Evolutionary conservation across 2,113 vertebrate species (phyloP).

Genomic region (Entosphenus tridentatus): DNA sequence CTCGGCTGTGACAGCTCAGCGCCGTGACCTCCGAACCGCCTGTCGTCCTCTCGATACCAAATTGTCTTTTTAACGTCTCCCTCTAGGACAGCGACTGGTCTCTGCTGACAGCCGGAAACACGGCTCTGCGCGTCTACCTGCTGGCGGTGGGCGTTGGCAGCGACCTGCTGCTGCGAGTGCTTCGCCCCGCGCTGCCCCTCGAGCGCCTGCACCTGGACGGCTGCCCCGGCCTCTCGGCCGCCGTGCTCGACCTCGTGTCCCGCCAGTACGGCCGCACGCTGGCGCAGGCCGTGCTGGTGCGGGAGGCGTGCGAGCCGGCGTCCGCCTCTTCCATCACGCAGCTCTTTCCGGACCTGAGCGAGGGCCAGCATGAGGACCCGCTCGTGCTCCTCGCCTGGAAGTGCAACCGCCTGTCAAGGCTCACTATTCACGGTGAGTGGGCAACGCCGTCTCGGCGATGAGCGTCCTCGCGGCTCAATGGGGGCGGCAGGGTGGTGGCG

Average conservation of each 20-base stretch:
- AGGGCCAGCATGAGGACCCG: conserved; percentile 1
- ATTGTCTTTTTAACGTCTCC: too few relatives aligned
- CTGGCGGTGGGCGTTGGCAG: background rate
- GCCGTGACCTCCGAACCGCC: too few relatives aligned
- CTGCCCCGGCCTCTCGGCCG: background rate
- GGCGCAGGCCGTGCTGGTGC: background rate
- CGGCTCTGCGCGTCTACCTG: conserved; percentile 3
- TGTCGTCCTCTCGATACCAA: too few relatives aligned
- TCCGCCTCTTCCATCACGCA: too few relatives aligned
- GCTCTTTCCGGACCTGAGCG: background rate
- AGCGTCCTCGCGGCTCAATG: too few relatives aligned
- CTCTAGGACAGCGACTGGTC: background rate
- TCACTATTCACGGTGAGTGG: background rate
- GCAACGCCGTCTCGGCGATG: too few relatives aligned
- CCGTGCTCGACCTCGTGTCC: background rate
- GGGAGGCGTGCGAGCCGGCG: background rate
- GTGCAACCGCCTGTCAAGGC: background rate
- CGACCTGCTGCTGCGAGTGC: conserved; percentile 1
- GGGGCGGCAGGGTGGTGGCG: too few relatives aligned
- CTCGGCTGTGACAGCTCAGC: too few relatives aligned
- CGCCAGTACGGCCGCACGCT: background rate
- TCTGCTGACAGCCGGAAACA: background rate
- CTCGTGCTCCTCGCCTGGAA: conserved; percentile 1
- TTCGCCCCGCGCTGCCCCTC: conserved; percentile 1
- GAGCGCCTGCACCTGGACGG: conserved; percentile 4